Conservation (phyloP, 30 jellyfish, hydroid and myxozoan genomes). For the Pseudorhiza aurosa region DNA sequence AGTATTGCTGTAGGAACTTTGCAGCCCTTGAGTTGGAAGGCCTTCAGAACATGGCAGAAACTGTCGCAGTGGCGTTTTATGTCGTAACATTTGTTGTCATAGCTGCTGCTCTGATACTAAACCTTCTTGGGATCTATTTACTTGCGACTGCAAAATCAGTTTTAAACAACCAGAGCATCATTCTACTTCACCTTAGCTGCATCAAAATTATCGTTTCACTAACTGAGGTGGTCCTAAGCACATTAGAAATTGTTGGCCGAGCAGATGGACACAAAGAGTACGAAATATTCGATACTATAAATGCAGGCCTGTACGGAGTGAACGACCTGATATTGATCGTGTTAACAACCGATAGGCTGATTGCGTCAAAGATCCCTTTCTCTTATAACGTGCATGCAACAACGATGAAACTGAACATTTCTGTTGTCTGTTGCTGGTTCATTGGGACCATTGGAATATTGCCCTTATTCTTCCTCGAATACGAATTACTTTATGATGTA, state of each 20-base stretch:
- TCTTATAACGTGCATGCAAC: slow-evolving; percentile 10
- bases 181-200: slow-evolving; percentile 40
- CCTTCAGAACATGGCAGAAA: too few relatives aligned
- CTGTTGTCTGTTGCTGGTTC: slow-evolving; percentile 33
- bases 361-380: slow-evolving; percentile 25
- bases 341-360: slow-evolving; percentile 33
- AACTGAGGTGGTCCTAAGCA: slow-evolving; percentile 15
- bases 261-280: slow-evolving; percentile 16
- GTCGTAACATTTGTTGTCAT: neutral
- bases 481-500: slow-evolving; percentile 25
- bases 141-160: neutral
- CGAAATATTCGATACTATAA: slow-evolving; percentile 35
- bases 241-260: slow-evolving; percentile 2
- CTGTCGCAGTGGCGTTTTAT: too few relatives aligned
- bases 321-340: slow-evolving; percentile 34
- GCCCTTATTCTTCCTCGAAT: slow-evolving; percentile 39
- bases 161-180: slow-evolving; percentile 7
- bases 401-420: neutral
- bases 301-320: slow-evolving; percentile 69
- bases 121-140: slow-evolving; percentile 43
- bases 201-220: slow-evolving; percentile 15
- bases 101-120: slow-evolving; percentile 30
- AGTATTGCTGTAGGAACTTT: too few relatives aligned
- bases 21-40: too few relatives aligned
- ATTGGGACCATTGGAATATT: slow-evolving; percentile 43